Conservation (phyloP, 2,797 vertebrate genomes). For the Pangasius krempfi region DNA sequence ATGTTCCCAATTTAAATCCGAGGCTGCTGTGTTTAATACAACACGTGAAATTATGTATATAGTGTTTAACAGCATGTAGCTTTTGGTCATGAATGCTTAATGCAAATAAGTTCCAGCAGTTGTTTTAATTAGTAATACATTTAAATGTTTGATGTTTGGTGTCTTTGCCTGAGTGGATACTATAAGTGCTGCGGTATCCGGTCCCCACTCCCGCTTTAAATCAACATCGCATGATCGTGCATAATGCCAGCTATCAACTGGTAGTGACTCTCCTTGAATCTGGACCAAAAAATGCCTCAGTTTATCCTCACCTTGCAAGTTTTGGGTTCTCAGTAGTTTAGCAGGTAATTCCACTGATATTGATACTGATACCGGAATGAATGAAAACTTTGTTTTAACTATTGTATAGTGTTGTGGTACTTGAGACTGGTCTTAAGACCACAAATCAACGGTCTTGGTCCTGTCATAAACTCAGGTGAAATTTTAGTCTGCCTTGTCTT, state of each 20-base stretch:
- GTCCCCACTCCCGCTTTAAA: not conserved
- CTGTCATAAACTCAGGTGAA: not conserved
- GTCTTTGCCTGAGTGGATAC: not conserved
- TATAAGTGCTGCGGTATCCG: no score
- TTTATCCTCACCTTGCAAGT: not conserved
- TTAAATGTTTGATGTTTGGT: not conserved
- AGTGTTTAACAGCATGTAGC: no score
- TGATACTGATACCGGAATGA: no score
- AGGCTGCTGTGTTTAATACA: not conserved
- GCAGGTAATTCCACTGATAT: not conserved
- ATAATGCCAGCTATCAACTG: not conserved
- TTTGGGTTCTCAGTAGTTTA: not conserved
- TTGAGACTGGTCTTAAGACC: not conserved
- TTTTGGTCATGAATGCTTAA: no score
- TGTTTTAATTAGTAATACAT: not conserved
- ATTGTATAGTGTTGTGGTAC: not conserved
- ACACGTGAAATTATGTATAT: not conserved
- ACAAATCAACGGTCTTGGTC: not conserved
- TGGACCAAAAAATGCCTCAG: not conserved
- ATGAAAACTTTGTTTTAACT: not conserved
- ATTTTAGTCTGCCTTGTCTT: not conserved
- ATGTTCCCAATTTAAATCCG: not conserved
- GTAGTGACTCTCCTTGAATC: not conserved
- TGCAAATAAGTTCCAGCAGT: no score
- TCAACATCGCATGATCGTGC: not conserved